Conservation (phyloP, 2,113 vertebrate species). For the Puma concolor region DNA sequence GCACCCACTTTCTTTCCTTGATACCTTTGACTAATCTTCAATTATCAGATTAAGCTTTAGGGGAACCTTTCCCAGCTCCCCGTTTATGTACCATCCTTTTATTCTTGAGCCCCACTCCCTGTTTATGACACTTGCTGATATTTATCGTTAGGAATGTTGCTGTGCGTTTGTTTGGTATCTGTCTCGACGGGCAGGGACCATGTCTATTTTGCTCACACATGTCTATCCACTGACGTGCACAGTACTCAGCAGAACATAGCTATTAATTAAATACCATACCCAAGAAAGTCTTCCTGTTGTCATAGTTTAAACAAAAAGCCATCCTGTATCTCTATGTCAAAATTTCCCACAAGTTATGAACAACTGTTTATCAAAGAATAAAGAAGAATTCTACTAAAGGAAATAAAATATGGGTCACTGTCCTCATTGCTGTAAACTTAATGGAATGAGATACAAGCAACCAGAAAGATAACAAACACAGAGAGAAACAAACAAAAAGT, state of each 20-base stretch:
- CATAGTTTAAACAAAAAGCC: conserved; percentile 12
- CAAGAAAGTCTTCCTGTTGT: conserved; percentile 42
- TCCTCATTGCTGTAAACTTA: conserved; percentile 63
- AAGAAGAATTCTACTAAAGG: conserved; percentile 66
- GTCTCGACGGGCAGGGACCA: neutral
- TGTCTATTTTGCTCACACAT: neutral
- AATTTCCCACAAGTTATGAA: conserved; percentile 66
- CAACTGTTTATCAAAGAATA: conserved; percentile 64
- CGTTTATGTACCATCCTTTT: neutral
- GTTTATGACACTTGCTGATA: neutral
- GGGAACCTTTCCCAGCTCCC: neutral
- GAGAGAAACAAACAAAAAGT: conserved; percentile 63
- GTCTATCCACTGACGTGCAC: neutral
- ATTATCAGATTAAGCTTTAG: neutral
- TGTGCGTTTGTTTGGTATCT: neutral
- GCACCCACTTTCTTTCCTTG: neutral
- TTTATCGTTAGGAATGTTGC: neutral
- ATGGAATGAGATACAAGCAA: conserved; percentile 61
- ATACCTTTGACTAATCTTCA: neutral
- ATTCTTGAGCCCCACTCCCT: neutral
- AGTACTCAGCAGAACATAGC: neutral
- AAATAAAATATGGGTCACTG: conserved; percentile 69
- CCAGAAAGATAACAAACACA: conserved; percentile 60
- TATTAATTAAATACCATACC: neutral
- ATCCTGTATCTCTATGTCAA: conserved; percentile 25